Conservation (phyloP, 2,888 invertebrate species). For the Megamerina dolium region DNA sequence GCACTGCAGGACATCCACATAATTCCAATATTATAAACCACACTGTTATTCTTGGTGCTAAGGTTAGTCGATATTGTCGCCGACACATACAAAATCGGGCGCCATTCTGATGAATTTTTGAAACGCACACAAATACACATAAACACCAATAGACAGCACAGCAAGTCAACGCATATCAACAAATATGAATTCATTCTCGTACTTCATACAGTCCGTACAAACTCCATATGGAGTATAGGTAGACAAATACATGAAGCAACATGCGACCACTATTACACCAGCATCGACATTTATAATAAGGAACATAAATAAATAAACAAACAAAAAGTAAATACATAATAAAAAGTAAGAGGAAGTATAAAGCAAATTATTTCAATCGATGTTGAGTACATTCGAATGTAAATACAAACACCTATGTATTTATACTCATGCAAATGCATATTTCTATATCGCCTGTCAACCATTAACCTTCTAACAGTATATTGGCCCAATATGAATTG, state of each 20-base stretch:
- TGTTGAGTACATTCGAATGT: conserved; percentile 1
- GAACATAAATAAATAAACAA: too few species aligned
- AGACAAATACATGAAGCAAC: too few species aligned
- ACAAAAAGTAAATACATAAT: neutral
- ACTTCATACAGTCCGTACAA: too few species aligned
- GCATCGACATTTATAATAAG: too few species aligned
- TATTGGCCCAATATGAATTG: too few species aligned
- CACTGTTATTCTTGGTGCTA: too few species aligned
- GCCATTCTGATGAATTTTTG: neutral
- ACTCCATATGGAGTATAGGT: too few species aligned
- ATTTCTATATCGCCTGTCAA: neutral
- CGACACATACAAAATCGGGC: neutral
- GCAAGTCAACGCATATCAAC: neutral
- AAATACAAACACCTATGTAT: neutral
- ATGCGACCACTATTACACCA: too few species aligned
- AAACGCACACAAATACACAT: too few species aligned
- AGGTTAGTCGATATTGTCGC: too few species aligned
- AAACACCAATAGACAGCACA: neutral
- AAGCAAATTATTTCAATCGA: conserved; percentile 15
- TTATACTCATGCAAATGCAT: neutral
- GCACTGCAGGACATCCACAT: conserved; percentile 11
- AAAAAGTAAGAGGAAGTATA: neutral
- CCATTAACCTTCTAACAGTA: neutral
- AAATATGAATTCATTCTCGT: too few species aligned
- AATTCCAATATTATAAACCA: conserved; percentile 9